A percentile compares a stretch with the other conserved stretches of the same genome.
Conservation (phyloP, 92 coral and sea anemone genomes). For the Phenganax stokvisi region DNA sequence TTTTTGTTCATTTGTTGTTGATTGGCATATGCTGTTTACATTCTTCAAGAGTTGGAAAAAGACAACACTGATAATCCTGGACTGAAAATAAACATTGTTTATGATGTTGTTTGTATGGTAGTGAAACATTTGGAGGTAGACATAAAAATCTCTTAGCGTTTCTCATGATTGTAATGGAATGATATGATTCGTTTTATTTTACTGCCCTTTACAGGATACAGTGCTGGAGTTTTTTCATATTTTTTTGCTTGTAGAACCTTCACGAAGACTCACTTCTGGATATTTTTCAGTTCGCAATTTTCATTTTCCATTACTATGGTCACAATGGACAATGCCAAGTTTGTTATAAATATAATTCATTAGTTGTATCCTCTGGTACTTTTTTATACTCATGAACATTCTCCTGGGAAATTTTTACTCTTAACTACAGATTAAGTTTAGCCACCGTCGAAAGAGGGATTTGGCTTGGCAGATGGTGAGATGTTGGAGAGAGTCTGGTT, state of each 20-base stretch:
- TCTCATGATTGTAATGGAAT: background rate
- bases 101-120: constrained; percentile 41
- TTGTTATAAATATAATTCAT: constrained; percentile 5
- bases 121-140: constrained; percentile 32
- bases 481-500: constrained; percentile 12
- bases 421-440: background rate
- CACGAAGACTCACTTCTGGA: constrained; percentile 12
- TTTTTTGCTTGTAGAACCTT: constrained; percentile 18
- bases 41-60: constrained; percentile 25
- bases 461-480: background rate
- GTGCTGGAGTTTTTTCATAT: background rate
- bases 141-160: background rate
- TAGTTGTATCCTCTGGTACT: background rate
- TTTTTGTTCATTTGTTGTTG: constrained; percentile 4
- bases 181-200: background rate
- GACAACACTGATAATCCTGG: constrained; percentile 15
- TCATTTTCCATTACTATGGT: constrained; percentile 35
- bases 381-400: no score
- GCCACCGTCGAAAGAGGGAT: background rate
- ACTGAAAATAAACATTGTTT: constrained; percentile 10
- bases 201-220: background rate
- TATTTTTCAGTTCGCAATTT: constrained; percentile 25
- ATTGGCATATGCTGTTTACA: constrained; percentile 44
- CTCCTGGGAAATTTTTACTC: background rate
- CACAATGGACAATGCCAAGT: constrained; percentile 35